phyloP scores from a whole-genome alignment of 1,140 invertebrate species.

The Zaprionus tsacasi region DNA sequence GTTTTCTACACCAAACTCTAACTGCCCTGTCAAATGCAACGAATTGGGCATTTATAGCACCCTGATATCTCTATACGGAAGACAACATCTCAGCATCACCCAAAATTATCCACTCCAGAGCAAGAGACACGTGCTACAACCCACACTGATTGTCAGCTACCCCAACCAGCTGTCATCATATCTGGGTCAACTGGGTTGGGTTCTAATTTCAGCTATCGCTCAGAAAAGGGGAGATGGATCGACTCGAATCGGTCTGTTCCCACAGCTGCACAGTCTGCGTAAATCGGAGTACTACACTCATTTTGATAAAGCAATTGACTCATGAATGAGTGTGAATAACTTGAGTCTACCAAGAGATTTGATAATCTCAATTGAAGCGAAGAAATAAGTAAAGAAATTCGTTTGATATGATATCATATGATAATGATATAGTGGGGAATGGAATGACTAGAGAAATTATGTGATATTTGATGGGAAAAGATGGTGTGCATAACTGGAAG shows the following conservation, averaged over 20 bases:
- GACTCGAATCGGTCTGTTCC: neutral
- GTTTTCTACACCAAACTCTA: constrained; percentile 33
- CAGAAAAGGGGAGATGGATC: neutral
- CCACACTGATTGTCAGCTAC: constrained; percentile 19
- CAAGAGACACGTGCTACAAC: constrained; percentile 18
- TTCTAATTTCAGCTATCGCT: constrained; percentile 9
- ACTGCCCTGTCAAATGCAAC: constrained; percentile 17
- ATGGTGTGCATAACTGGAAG: neutral
- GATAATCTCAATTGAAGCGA: neutral
- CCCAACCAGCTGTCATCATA: constrained; percentile 2
- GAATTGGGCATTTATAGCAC: constrained; percentile 37
- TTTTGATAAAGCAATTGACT: neutral
- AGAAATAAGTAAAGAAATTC: neutral
- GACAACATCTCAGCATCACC: neutral
- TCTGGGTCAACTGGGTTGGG: constrained; percentile 27
- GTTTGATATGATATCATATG: neutral
- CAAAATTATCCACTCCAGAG: constrained; percentile 7
- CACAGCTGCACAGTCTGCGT: neutral
- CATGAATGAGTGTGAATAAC: constrained; percentile 2
- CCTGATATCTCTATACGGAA: constrained; percentile 43
- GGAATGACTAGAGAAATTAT: neutral
- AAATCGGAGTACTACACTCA: neutral
- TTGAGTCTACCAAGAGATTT: neutral
- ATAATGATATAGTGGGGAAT: neutral
- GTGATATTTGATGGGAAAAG: neutral